A percentile compares a stretch with the other conserved stretches of the same genome.
Evolutionary conservation across 64 coral and sea anemone species (phyloP).

Genomic region (Actinia tenebrosa): DNA sequence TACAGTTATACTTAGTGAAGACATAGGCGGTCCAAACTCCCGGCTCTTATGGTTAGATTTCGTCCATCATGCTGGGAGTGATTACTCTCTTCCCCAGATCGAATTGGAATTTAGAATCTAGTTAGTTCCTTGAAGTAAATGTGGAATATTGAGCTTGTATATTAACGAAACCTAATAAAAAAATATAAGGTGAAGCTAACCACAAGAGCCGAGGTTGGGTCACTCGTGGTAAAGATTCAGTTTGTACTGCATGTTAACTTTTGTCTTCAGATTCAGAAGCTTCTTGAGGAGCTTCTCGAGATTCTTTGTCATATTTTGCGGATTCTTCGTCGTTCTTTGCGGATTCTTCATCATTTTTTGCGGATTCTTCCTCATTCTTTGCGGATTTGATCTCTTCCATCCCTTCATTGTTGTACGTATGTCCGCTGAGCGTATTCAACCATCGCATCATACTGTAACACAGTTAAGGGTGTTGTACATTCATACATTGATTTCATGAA

Average conservation of each 20-base stretch:
- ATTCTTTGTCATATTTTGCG: background rate
- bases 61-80: too few relatives aligned
- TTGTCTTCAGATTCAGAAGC: background rate
- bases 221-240: background rate
- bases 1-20: too few relatives aligned
- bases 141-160: too few relatives aligned
- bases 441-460: constrained; percentile 53
- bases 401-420: constrained; percentile 40
- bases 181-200: too few relatives aligned
- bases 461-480: constrained; percentile 3
- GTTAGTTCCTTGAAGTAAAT: too few relatives aligned
- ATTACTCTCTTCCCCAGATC: too few relatives aligned
- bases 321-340: too few relatives aligned
- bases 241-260: background rate
- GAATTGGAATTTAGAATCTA: too few relatives aligned
- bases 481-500: background rate
- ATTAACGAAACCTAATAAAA: too few relatives aligned
- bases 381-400: constrained; percentile 38
- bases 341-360: background rate
- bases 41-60: too few relatives aligned
- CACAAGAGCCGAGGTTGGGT: too few relatives aligned
- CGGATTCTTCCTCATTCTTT: background rate
- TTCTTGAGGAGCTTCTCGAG: background rate
- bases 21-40: too few relatives aligned
- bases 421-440: constrained; percentile 29